Conservation (phyloP, 2,888 invertebrate species). For the Muschampia plurimacula region DNA sequence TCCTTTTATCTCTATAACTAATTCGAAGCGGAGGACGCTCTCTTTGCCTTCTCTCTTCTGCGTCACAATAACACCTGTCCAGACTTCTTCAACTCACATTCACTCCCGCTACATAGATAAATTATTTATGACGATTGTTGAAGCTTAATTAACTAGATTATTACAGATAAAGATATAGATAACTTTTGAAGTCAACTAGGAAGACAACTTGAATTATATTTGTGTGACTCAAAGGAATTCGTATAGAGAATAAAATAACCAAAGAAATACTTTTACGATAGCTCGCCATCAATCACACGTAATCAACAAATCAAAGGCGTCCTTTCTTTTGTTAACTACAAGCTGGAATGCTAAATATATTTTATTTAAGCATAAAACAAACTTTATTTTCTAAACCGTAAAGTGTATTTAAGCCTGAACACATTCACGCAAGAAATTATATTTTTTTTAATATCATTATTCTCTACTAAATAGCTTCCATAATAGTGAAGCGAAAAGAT, state of each 20-base stretch:
- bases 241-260: constrained; percentile 1
- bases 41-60: too few species aligned
- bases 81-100: too few species aligned
- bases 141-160: too few species aligned
- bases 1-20: too few species aligned
- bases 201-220: neutral
- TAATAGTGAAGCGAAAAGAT: neutral
- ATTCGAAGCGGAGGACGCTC: too few species aligned
- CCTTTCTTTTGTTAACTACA: constrained; percentile 28
- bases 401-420: neutral
- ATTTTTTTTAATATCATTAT: constrained; percentile 10
- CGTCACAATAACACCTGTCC: too few species aligned
- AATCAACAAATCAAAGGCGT: constrained; percentile 26
- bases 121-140: too few species aligned
- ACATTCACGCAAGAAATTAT: neutral
- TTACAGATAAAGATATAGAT: too few species aligned
- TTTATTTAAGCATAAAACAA: constrained; percentile 11
- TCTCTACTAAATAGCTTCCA: neutral
- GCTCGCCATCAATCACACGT: constrained; percentile 33
- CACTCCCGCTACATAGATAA: too few species aligned
- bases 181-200: neutral
- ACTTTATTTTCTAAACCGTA: constrained; percentile 7
- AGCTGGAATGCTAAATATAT: constrained; percentile 21
- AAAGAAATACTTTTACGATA: constrained; percentile 24
- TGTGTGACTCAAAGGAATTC: neutral